Conservation (phyloP, 2,797 vertebrate genomes). For the Eutrigla gurnardus region DNA sequence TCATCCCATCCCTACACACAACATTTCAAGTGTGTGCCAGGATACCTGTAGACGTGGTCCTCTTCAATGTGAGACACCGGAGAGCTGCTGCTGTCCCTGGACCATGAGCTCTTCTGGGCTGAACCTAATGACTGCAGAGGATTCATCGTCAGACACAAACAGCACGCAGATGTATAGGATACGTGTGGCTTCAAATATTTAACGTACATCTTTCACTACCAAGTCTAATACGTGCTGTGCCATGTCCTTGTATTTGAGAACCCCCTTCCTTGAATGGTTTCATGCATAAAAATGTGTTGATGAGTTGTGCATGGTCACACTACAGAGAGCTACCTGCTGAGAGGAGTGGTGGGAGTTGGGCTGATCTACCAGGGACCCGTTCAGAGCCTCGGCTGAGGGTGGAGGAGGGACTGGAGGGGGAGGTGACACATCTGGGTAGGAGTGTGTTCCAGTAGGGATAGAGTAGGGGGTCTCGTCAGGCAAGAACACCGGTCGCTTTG, state of each 20-base stretch:
- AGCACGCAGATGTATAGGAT: not conserved
- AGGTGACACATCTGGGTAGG: slow-evolving; percentile 89
- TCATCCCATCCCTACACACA: not conserved
- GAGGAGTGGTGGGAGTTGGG: slow-evolving; percentile 84
- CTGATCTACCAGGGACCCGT: slow-evolving; percentile 89
- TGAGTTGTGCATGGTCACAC: not conserved
- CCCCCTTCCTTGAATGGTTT: not conserved
- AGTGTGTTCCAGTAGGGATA: slow-evolving; percentile 90
- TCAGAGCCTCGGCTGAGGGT: slow-evolving; percentile 91
- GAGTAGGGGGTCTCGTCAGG: slow-evolving; percentile 95
- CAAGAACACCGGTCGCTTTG: slow-evolving; percentile 93
- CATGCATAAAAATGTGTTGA: not conserved
- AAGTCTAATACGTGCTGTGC: not conserved
- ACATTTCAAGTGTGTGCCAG: not conserved
- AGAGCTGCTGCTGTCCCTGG: slow-evolving; percentile 86
- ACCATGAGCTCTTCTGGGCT: slow-evolving; percentile 85
- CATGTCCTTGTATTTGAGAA: not conserved
- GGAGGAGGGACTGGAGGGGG: slow-evolving; percentile 92
- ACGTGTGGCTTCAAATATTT: not conserved
- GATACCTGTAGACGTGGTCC: slow-evolving; percentile 98
- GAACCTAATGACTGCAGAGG: slow-evolving; percentile 83
- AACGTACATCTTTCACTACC: not conserved
- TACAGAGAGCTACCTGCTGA: slow-evolving; percentile 85
- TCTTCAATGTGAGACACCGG: slow-evolving; percentile 88
- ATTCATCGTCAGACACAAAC: slow-evolving; percentile 24